Conservation (phyloP, 2,888 invertebrate species). For the Oligia latruncula region DNA sequence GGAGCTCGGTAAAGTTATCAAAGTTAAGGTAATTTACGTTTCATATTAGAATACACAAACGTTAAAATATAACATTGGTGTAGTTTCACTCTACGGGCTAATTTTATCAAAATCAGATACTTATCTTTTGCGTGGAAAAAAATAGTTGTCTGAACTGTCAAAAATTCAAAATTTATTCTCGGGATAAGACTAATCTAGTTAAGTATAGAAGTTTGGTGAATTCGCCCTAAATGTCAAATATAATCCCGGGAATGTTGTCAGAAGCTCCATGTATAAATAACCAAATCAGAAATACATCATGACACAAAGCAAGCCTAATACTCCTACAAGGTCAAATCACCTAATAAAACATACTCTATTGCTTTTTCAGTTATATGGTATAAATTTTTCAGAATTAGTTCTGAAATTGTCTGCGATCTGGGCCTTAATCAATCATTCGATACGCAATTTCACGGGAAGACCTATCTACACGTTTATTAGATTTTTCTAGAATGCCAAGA, state of each 20-base stretch:
- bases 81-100: background rate
- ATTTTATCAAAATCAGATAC: background rate
- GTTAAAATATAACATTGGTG: background rate
- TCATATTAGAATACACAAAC: background rate
- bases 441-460: slow-evolving; percentile 19
- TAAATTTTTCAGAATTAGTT: slow-evolving; percentile 15
- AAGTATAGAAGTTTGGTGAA: background rate
- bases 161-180: too few relatives aligned
- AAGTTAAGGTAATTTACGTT: slow-evolving; percentile 6
- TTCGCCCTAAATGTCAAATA: slow-evolving; percentile 3
- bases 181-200: background rate
- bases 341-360: slow-evolving; percentile 23
- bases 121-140: background rate
- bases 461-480: slow-evolving; percentile 27
- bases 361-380: slow-evolving; percentile 26
- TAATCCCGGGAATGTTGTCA: slow-evolving; percentile 8
- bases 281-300: slow-evolving; percentile 32
- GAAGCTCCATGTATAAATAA: slow-evolving; percentile 20
- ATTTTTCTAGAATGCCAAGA: slow-evolving; percentile 23
- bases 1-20: background rate
- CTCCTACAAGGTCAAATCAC: slow-evolving; percentile 19
- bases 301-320: slow-evolving; percentile 8
- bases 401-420: slow-evolving; percentile 8
- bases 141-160: background rate
- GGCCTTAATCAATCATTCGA: slow-evolving; percentile 24